A percentile compares a stretch with the other conserved stretches of the same genome.
These are phyloP conservation scores for Drosophila pallidifrons DNA, from an alignment of 1,140 invertebrate species.

Conservation along the genomic window DNA sequence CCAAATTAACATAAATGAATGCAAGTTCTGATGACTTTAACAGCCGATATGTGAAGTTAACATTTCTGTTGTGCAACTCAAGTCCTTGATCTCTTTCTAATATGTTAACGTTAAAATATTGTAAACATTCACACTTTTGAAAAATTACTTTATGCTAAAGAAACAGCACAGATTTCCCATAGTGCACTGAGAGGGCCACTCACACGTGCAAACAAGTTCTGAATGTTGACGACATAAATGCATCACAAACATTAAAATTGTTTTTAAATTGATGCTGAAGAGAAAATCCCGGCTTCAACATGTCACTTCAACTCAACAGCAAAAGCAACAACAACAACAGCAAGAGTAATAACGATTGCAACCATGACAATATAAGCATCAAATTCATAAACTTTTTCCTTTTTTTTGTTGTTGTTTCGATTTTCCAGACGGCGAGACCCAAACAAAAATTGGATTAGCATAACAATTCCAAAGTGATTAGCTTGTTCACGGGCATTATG, in stretches of 20 bases:
- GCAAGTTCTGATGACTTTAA: too few relatives aligned
- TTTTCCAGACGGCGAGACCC: constrained; percentile 4
- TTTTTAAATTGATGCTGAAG: constrained; percentile 65
- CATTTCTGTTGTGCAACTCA: too few relatives aligned
- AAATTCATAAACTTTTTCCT: neutral
- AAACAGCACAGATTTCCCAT: too few relatives aligned
- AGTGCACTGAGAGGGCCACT: neutral
- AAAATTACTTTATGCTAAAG: too few relatives aligned
- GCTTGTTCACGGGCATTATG: neutral
- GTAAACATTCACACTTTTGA: too few relatives aligned
- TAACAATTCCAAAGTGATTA: constrained; percentile 5
- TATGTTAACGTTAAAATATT: too few relatives aligned
- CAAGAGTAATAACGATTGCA: neutral
- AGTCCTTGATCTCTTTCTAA: too few relatives aligned
- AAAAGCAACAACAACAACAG: constrained; percentile 3
- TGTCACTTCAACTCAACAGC: constrained; percentile 14
- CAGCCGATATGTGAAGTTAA: too few relatives aligned
- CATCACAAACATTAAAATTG: constrained; percentile 57
- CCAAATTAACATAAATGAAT: too few relatives aligned
- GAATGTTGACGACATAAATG: constrained; percentile 53
- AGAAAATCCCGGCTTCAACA: constrained; percentile 44
- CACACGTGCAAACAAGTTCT: constrained; percentile 31
- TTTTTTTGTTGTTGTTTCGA: constrained; percentile 1
- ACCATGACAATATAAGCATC: neutral
- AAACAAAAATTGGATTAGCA: constrained; percentile 9